Base-by-base conservation (phyloP, 2,113 vertebrate species). In the Marmota monax region DNA sequence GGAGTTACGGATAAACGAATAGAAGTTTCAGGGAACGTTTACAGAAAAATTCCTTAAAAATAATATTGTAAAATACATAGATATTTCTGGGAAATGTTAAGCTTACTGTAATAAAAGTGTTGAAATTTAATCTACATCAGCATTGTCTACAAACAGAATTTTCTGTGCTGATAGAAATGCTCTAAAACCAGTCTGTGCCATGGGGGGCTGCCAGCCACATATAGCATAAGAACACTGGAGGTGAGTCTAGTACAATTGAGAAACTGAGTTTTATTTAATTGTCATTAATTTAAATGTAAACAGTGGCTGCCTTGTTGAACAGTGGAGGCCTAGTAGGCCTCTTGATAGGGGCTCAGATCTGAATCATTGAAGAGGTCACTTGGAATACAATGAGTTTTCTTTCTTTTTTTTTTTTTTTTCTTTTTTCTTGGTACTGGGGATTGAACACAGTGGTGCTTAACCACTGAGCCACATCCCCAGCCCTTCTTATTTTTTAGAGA, bases 271-370 rank as follows among this genome's bases (percentile, higher is more conserved):
- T 77, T 73, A 63, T 39, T 89, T 37, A 37, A 39, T 51, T 92
- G 76, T 77, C 34, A 90, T 69, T 85, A 80, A 80, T 80, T 91
- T 90, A 93, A 82, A 82, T 70, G 63, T 91, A 86, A 92, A 65
- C 34, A 42, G 12, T 37, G 73, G 5, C 61, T 88, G 80, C 34
- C 9, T 2, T 39, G 23, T n/a, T 34, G 7, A 17, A 53, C 7
- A 73, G 39, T 58, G 0, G 1, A 27, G 22, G 13, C 45, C 56
- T 70, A 58, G 32, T 39, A 39, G 37, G 23, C 0, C 2, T 88
- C 9, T 80, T 69, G 69, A 11, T 25, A 53, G 12, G n/a, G 18
- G 2, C 7, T 8, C 23, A 76, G 29, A 53, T 79, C 3, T 25
- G 51, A 96, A 74, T 76, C 13, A 93, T 2, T 42, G 39, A 51